phyloP scores from a whole-genome alignment of 2,888 invertebrate genomes.

The Aphodius granarius region DNA sequence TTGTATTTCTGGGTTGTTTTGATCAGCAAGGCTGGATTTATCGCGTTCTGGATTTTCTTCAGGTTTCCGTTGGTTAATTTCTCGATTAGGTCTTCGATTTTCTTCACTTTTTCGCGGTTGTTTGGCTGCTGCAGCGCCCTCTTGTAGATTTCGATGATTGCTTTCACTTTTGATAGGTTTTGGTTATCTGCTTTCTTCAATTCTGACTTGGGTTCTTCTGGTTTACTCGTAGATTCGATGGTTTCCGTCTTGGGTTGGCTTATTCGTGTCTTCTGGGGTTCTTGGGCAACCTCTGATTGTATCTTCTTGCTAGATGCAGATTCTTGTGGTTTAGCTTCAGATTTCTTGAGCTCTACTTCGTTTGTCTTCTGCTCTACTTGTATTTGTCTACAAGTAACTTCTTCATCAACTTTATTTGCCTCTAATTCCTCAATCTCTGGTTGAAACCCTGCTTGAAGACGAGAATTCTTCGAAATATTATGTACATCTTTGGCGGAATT shows the following conservation, averaged over 20 bases:
- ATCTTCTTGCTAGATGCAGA: not conserved
- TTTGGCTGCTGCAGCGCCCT: not conserved
- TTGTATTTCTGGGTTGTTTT: not conserved
- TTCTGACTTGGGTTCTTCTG: not conserved
- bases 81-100: not conserved
- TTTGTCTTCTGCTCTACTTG: not conserved
- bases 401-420: not conserved
- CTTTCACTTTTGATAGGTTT: constrained; percentile 5
- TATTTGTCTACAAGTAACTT: not conserved
- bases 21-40: not conserved
- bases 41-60: not conserved
- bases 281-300: not conserved
- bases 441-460: not conserved
- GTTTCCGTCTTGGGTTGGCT: not conserved
- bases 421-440: not conserved
- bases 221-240: not conserved
- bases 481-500: not conserved
- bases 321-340: not conserved
- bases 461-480: not conserved
- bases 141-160: not conserved
- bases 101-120: not conserved
- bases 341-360: not conserved
- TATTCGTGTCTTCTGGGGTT: not conserved
- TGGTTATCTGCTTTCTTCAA: not conserved
- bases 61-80: not conserved